Percentiles rank a stretch among this genome's conserved stretches.
Conservation (phyloP, 2,888 invertebrate genomes). For the Perdita meconis region DNA sequence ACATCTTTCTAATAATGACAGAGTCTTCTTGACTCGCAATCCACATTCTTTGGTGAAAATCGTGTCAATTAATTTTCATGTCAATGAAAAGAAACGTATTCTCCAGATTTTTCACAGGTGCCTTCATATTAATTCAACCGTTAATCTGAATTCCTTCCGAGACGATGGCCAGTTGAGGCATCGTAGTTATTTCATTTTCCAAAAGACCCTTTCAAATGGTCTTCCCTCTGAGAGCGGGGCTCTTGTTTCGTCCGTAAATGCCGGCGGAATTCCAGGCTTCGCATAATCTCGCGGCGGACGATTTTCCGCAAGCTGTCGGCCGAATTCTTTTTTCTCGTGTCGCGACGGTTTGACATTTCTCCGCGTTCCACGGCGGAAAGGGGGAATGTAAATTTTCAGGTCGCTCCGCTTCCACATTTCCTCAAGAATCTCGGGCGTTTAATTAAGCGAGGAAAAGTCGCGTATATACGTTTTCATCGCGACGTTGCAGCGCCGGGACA, state of each 20-base stretch:
- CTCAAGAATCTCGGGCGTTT: slow-evolving; percentile 60
- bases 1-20: too few species aligned
- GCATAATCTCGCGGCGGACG: slow-evolving; percentile 2
- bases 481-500: slow-evolving; percentile 18
- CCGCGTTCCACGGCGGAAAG: slow-evolving; percentile 30
- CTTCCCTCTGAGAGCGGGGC: not conserved
- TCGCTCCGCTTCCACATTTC: slow-evolving; percentile 26
- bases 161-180: not conserved
- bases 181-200: not conserved
- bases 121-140: not conserved
- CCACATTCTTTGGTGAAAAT: too few species aligned
- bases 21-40: too few species aligned
- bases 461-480: slow-evolving; percentile 25
- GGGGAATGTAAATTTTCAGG: slow-evolving; percentile 54
- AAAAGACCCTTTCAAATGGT: not conserved
- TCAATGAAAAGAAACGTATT: not conserved
- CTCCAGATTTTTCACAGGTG: not conserved
- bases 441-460: slow-evolving; percentile 54
- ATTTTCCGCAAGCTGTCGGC: slow-evolving; percentile 6
- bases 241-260: not conserved
- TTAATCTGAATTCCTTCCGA: not conserved
- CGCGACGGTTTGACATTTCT: slow-evolving; percentile 37
- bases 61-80: too few species aligned
- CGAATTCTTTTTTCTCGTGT: slow-evolving; percentile 15
- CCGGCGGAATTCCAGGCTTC: slow-evolving; percentile 8